Evolutionary conservation across 2,888 invertebrate species (phyloP), one percentile per base, ranked within the genome.

Genomic region (Alcis repandata): DNA sequence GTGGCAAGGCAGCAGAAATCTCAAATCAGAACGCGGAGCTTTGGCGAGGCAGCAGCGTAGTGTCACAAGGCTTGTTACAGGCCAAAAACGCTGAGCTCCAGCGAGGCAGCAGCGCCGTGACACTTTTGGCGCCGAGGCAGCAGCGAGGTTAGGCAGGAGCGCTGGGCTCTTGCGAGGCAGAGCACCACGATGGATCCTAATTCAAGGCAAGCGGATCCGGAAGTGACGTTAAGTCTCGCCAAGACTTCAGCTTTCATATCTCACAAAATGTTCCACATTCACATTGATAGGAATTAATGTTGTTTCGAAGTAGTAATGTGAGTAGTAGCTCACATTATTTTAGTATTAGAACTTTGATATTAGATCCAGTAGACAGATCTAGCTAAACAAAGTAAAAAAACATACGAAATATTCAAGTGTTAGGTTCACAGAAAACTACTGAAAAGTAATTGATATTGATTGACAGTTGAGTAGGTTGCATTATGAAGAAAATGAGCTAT

Each of bases 21-120:
- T n/a, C 22, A 4, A n/a, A 15, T 15, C 15, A n/a, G 19, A 13
- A 40, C 40, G 15, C 40, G 15, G 52, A 17, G 60, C 38, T 48
- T 22, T 53, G 22, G 43, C 43, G 32, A 27, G 43, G 45, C 59
- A 60, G 52, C 45, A 46, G 52, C 38, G 36, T 27, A 13, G 27
- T 32, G 54, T 2, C 43, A 32, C 19, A n/a, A n/a, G n/a, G n/a
- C n/a, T n/a, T n/a, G n/a, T 2, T 1, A 38, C 4, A 20, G 8
- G n/a, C 27, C 2, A 6, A 1, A 7, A 17, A 11, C 11, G 49
- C 49, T 27, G 46, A 46, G 33, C 33, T 49, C 17, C 13, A 1
- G 11, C 33, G 49, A 49, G 33, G 27, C 46, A 46, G 46, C 46
- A 46, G 46, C 46, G 22, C 22, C 22, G 22, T 27, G n/a, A 27